Base-by-base conservation (phyloP, 2,797 vertebrate genomes). In the Pseudochaenichthys georgianus region DNA sequence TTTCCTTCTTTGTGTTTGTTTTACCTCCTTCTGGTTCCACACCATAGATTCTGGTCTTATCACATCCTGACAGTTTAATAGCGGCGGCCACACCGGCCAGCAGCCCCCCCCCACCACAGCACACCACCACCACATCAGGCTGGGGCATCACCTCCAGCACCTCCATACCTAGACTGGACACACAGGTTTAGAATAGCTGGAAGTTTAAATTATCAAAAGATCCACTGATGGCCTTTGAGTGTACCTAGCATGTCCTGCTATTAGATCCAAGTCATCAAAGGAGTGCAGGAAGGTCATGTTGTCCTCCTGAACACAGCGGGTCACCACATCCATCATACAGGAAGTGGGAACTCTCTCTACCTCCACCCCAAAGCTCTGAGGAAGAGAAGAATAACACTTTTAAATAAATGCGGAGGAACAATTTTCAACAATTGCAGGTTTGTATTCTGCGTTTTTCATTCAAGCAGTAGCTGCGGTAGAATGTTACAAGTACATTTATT, bases 21-120 rank as follows among this genome's bases (percentile, higher is more conserved):
- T 71, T 80, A 95, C 95, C 95, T 93, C 93, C 95, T 54, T 94
- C 93, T 60, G 95, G 95, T 67, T 96, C 94, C 65, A 96, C 94
- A 3, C 95, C 95, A 1, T 95, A 96, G 81, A 96, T 92, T 75
- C 87, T 92, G 47, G 94, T 95, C 12, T 85, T 70, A 2, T 77
- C 38, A 21, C 90, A 93, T 16, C 95, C 94, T 0, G 95, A 95
- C 47, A 95, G 91, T 70, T 93, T 95, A 69, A 95, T 67, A 43
- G 91, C 94, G 8, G 94, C 90, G 19, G 95, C 95, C 1, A 95
- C 93, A 2, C 94, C 94, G 0, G 95, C 93, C 65, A 96, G 87
- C 53, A 95, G 81, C 7, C 94, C 95, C 0, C 95, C 95, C 67
- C 94, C 95, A 13, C 95, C 95, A 64, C 95, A 96, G 73, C 94